Evolutionary conservation across 2,797 vertebrate genomes (phyloP), one percentile per base, ranked within the genome.

Genomic region (Menidia menidia): DNA sequence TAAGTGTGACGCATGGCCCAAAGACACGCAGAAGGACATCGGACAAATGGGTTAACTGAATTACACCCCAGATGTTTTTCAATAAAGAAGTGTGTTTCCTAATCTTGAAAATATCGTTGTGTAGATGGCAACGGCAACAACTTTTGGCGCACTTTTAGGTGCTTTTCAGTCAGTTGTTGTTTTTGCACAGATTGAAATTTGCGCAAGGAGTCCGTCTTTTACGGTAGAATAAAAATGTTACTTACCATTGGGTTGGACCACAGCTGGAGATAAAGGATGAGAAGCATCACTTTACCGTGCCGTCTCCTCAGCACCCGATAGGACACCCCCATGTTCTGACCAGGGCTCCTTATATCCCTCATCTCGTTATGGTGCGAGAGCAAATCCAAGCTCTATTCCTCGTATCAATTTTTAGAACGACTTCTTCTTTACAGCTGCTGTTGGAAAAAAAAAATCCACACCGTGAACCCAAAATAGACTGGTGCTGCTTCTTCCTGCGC

Each of bases 191-290:
- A 56, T 25, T 14, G 18, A 0, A 13, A 1, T 30, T 45, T 19
- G 10, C 30, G 30, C 43, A 8, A 4, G 32, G 14, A 50, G n/a
- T 14, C 39, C 48, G 13, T 11, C 35, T 39, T 39, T 39, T 39
- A 39, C 35, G 35, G 32, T 12, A 31, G 67, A 31, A 2, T 56
- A 70, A 35, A n/a, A 63, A 48, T 9, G n/a, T 45, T 45, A 88
- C 91, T 83, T 64, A 92, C 91, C 74, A 47, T 56, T 0, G 81
- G 82, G n/a, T 64, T 55, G 58, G 19, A 31, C 47, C 85, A 89
- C 57, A 89, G 73, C 71, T 84, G 81, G 14, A 90, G 73, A 51
- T 63, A 86, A 11, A 88, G 15, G 60, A 90, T 68, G 72, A 92
- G 48, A 19, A 92, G 44, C 3, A 68, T 13, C 60, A 76, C 60